These are phyloP conservation scores for Yponomeuta plumbellus DNA, from an alignment of 2,888 invertebrate genomes.

Conservation along the genomic window DNA sequence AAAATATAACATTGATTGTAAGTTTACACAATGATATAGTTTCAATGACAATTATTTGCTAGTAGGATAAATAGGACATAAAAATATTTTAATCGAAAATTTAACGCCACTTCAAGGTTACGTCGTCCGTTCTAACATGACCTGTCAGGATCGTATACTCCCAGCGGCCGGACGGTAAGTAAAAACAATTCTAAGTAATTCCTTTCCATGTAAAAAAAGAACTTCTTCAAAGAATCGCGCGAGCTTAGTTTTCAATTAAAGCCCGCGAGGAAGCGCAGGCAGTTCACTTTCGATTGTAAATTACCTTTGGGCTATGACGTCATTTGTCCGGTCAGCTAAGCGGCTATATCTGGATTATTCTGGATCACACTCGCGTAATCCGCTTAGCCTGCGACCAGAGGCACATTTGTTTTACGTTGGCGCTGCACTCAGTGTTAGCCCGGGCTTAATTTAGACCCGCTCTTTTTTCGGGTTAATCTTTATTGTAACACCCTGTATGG, in stretches of 20 bases:
- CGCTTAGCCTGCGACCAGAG: slow-evolving; percentile 9
- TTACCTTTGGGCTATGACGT: background rate
- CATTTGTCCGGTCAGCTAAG: background rate
- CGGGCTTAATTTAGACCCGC: background rate
- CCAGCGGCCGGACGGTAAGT: too few relatives aligned
- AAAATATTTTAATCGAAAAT: too few relatives aligned
- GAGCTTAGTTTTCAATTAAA: background rate
- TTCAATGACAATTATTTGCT: too few relatives aligned
- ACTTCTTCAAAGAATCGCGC: background rate
- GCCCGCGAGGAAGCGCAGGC: background rate
- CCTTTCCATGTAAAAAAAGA: too few relatives aligned
- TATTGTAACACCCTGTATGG: background rate
- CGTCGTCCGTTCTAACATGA: too few relatives aligned
- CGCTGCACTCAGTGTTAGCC: background rate
- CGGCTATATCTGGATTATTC: background rate
- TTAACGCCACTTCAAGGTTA: too few relatives aligned
- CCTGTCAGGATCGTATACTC: too few relatives aligned
- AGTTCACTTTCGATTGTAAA: background rate
- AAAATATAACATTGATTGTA: too few relatives aligned
- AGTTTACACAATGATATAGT: too few relatives aligned
- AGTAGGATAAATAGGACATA: too few relatives aligned
- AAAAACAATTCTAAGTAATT: too few relatives aligned
- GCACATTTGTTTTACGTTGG: slow-evolving; percentile 4
- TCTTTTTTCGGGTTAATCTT: background rate
- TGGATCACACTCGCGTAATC: slow-evolving; percentile 9